Conservation (phyloP, 2,888 invertebrate species). For the Gasteruption jaculator region DNA sequence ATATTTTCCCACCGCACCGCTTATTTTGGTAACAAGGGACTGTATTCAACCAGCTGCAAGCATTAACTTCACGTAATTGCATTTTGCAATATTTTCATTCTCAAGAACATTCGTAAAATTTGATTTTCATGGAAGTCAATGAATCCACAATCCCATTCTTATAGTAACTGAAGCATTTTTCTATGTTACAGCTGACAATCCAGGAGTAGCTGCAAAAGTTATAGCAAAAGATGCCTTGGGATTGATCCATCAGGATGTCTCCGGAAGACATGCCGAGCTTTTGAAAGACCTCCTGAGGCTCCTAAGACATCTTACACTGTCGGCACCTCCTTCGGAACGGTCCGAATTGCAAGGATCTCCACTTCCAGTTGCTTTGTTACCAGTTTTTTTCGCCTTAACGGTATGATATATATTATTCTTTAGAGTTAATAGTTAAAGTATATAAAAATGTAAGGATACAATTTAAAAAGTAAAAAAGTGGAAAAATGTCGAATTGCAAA, state of each 20-base stretch:
- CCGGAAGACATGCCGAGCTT: conserved; percentile 48
- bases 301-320: conserved; percentile 49
- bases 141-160: no score
- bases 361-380: conserved; percentile 52
- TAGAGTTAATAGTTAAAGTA: no score
- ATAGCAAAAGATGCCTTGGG: conserved; percentile 54
- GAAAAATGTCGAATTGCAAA: no score
- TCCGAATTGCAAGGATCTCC: conserved; percentile 53
- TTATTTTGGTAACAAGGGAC: no score
- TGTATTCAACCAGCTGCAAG: no score
- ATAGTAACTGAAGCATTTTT: no score
- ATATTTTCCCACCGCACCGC: no score
- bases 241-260: conserved; percentile 51
- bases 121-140: no score
- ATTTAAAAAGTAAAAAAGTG: not conserved
- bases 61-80: no score
- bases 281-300: conserved; percentile 49
- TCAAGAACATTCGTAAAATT: no score
- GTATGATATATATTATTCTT: conserved; percentile 31
- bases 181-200: conserved; percentile 45
- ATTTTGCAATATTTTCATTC: no score
- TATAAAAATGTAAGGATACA: not conserved
- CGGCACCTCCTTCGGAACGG: conserved; percentile 51
- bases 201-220: conserved; percentile 48
- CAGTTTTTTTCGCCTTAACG: conserved; percentile 52